Evolutionary conservation across 2,888 invertebrate species (phyloP), one percentile per base, ranked within the genome.

Genomic region (Eilema sororculum): DNA sequence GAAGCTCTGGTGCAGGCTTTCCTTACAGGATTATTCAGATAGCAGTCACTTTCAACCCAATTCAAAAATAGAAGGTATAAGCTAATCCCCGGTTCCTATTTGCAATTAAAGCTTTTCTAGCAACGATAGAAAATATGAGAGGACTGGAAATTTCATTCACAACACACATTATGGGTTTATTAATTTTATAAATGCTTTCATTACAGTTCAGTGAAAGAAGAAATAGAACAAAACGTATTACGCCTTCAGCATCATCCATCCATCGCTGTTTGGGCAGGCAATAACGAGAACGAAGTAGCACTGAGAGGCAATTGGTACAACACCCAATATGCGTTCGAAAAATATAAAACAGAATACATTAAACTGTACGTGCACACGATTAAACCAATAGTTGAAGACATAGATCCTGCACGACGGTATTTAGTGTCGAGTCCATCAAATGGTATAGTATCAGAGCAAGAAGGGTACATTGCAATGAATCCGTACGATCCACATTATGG

Each of bases 201-300:
- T 65, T 63, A 30, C 25, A 73, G 68, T 30, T 67, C 96, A 3
- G 98, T 99, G 0, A 90, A 92, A 64, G 88, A 91, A 9, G 99
- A 99, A 95, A 96, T 99, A 46, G 94, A 94, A 28, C 97, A 98
- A 87, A 98, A 98, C 92, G 97, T 98, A 0, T 95, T 96, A 71
- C 96, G 98, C 65, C 94, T 99, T 13, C 97, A 98, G 77, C 96
- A 97, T 86, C 99, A 99, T 90, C 96, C 99, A 0, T 98, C 98
- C 65, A 96, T 99, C 57, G 97, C 98, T 0, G 84, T 99, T 0
- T 99, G 98, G 97, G 98, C 99, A n/a, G 99, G 97, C 6, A 99
- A 99, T 90, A 99, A 99, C 89, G 99, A 99, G 92, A 99, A 99
- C 87, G 99, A 99, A 94, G 97, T 97, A 6, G 99, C 98, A 0